These are phyloP conservation scores for Epicampocera succincta DNA, from an alignment of 2,888 invertebrate genomes.

Conservation along the genomic window DNA sequence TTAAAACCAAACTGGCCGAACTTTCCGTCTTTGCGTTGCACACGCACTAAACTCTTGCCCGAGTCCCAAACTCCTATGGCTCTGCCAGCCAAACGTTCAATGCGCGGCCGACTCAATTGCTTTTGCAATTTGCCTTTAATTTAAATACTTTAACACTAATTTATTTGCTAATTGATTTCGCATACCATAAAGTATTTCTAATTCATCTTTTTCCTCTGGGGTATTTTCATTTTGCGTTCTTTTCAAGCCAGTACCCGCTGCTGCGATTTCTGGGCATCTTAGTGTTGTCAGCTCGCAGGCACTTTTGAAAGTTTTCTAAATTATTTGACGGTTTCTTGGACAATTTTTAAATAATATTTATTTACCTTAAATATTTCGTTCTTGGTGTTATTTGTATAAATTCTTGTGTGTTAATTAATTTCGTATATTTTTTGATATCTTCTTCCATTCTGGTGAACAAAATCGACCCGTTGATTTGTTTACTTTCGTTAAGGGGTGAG, in stretches of 20 bases:
- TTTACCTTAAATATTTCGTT: slow-evolving; percentile 74
- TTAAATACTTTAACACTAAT: neutral
- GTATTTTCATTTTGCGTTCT: slow-evolving; percentile 73
- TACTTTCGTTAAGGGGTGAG: slow-evolving; percentile 31
- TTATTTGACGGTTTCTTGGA: neutral
- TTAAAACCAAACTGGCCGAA: slow-evolving; percentile 78
- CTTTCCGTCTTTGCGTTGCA: slow-evolving; percentile 79
- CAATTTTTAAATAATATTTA: neutral
- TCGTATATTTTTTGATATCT: neutral
- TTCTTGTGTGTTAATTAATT: slow-evolving; percentile 28
- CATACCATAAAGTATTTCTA: slow-evolving; percentile 74
- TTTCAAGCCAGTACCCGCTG: slow-evolving; percentile 73
- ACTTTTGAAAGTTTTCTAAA: slow-evolving; percentile 63
- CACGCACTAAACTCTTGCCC: slow-evolving; percentile 74
- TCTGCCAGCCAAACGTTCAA: slow-evolving; percentile 77
- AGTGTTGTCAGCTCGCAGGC: slow-evolving; percentile 72
- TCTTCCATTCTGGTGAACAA: slow-evolving; percentile 8
- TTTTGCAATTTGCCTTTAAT: slow-evolving; percentile 74
- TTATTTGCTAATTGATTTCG: neutral
- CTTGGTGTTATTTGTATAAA: slow-evolving; percentile 73
- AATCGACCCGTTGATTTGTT: slow-evolving; percentile 17
- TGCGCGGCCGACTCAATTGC: slow-evolving; percentile 75
- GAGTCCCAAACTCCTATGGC: slow-evolving; percentile 76
- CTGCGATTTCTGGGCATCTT: slow-evolving; percentile 73
- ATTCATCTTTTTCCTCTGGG: slow-evolving; percentile 73